These are phyloP conservation scores for Bombus pyrosoma DNA, from an alignment of 1,140 invertebrate genomes.

Conservation along the genomic window DNA sequence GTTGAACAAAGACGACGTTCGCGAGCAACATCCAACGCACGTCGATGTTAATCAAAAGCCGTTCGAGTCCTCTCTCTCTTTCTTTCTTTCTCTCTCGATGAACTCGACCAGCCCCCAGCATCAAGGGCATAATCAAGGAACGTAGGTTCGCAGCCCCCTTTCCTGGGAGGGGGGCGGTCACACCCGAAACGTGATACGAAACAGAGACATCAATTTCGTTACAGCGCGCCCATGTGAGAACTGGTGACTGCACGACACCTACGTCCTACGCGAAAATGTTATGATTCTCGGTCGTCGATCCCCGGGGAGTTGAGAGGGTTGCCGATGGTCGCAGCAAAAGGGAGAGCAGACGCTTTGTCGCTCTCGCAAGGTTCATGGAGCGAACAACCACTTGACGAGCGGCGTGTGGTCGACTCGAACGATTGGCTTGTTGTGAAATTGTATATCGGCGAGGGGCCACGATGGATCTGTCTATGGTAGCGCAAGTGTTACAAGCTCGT, in stretches of 20 bases:
- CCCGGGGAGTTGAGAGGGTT: conserved; percentile 44
- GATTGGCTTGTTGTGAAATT: conserved; percentile 73
- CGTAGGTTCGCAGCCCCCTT: conserved; percentile 29
- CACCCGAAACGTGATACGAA: conserved; percentile 69
- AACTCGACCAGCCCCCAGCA: conserved; percentile 14
- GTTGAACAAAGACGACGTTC: background rate
- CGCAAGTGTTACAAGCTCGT: conserved; percentile 56
- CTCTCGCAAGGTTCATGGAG: conserved; percentile 12
- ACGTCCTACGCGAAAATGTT: conserved; percentile 65
- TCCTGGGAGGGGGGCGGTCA: conserved; percentile 31
- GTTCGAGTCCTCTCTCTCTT: background rate
- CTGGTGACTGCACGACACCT: conserved; percentile 71
- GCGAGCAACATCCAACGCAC: background rate
- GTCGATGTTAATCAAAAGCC: conserved; percentile 35
- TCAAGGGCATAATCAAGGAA: conserved; percentile 60
- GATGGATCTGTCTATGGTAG: conserved; percentile 16
- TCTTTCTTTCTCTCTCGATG: background rate
- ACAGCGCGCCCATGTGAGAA: conserved; percentile 64
- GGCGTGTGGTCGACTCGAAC: conserved; percentile 27
- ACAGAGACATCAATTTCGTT: conserved; percentile 71
- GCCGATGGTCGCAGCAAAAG: background rate
- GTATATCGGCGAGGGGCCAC: conserved; percentile 40
- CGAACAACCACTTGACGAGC: conserved; percentile 49
- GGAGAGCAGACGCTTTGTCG: conserved; percentile 30
- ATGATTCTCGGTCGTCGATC: conserved; percentile 67